These are phyloP conservation scores for Vombatus ursinus DNA, from an alignment of 2,113 vertebrate genomes.

Conservation along the genomic window DNA sequence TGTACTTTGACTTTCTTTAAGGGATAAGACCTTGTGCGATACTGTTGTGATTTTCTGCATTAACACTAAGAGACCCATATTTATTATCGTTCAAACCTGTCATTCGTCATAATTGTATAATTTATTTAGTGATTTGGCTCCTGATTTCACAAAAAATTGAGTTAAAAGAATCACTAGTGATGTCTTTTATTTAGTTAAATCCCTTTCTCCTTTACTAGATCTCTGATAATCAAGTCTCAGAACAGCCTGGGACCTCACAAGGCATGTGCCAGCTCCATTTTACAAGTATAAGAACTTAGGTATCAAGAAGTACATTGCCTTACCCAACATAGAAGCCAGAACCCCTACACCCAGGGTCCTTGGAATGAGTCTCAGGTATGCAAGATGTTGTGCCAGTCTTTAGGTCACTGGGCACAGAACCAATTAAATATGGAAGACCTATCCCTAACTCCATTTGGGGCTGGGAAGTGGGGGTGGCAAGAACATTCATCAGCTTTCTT, in stretches of 20 bases:
- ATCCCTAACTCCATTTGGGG: neutral
- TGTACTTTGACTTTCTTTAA: neutral
- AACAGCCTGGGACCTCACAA: neutral
- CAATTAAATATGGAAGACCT: neutral
- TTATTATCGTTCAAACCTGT: slow-evolving; percentile 4
- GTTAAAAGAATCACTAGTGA: neutral
- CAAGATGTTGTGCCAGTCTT: neutral
- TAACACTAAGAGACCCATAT: neutral
- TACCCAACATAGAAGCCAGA: neutral
- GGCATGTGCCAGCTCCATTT: neutral
- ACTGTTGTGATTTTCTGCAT: slow-evolving; percentile 36
- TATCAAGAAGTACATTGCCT: neutral
- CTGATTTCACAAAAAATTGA: neutral
- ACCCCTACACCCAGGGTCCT: neutral
- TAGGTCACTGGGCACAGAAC: neutral
- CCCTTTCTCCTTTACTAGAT: neutral
- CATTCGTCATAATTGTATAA: neutral
- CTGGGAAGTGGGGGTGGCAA: neutral
- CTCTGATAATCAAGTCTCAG: neutral
- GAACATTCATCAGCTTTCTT: neutral
- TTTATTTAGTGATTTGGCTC: neutral
- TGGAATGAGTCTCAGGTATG: neutral
- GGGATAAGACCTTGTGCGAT: neutral
- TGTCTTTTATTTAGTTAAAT: neutral
- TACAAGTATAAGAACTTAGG: neutral